Base-by-base conservation (phyloP, 2,113 vertebrate genomes). In the Rhea pennata region DNA sequence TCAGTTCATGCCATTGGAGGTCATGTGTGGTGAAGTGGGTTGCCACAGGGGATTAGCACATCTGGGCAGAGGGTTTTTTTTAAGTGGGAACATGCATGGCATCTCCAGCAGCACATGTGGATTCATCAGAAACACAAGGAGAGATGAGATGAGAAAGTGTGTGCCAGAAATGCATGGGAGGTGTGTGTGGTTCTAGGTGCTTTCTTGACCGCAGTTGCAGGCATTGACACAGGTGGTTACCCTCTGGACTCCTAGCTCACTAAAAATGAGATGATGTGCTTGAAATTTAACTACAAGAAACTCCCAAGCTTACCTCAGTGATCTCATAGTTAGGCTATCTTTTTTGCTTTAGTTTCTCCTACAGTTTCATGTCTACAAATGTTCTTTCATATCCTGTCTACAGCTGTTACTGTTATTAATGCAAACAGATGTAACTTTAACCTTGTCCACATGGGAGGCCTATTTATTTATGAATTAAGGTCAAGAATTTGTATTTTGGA, bases 11-110 rank as follows among this genome's bases (percentile, higher is more conserved):
- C 94, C 89, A 31, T 26, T 21, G 69, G 94, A 76, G 96, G 93
- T 94, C 95, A 70, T 73, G 81, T 95, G 92, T 93, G 87, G 74
- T 44, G 83, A 84, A 96, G 95, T 36, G 86, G 74, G 90, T 80
- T 95, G 97, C 95, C 92, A 92, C 89, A 87, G 93, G 87, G 93
- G 89, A 94, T 95, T 95, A 95, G 91, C 92, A 91, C 94, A 96
- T 96, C 95, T 97, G 96, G 94, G 81, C 79, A 96, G 94, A 92
- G 85, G 53, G 77, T 27, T 91, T 39, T 20, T 69, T 87, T 95
- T 88, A 69, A 73, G 62, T 36, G 81, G 31, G 79, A 76, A 90
- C 2, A 0, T 92, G 44, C 51, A 14, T 23, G 15, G 87, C 95
- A 79, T 88, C 74, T 80, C 78, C 87, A 88, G 86, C 77, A 59